A percentile compares a stretch with the other conserved stretches of the same genome.
Conservation (phyloP, 2,113 vertebrate species). For the Syrrhaptes paradoxus region DNA sequence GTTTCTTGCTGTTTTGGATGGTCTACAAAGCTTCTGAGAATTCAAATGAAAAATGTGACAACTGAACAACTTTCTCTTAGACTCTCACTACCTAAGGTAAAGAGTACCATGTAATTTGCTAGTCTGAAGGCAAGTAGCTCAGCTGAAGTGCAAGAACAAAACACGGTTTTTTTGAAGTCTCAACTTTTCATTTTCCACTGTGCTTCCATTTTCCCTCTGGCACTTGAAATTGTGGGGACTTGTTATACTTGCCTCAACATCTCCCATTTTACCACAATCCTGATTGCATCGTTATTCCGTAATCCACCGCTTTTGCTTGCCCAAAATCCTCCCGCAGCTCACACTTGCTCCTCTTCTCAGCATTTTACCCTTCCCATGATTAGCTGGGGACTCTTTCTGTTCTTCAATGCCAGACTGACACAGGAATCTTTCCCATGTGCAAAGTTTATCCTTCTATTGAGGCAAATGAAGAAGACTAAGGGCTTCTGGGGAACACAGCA, state of each 20-base stretch:
- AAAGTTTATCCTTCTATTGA: background rate
- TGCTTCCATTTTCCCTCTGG: background rate
- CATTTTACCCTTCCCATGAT: background rate
- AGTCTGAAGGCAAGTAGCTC: background rate
- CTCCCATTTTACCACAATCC: background rate
- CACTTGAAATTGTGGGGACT: background rate
- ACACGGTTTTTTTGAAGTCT: background rate
- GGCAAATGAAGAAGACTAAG: background rate
- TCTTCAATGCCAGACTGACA: background rate
- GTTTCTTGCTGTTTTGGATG: background rate
- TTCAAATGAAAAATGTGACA: background rate
- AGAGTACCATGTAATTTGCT: background rate
- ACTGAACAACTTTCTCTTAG: background rate
- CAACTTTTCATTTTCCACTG: background rate
- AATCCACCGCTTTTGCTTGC: background rate
- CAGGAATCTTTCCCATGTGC: background rate
- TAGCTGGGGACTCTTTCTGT: background rate
- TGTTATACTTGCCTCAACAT: background rate
- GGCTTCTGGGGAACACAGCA: background rate
- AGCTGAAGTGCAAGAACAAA: background rate
- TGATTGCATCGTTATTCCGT: fast-evolving
- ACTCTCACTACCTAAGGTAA: background rate
- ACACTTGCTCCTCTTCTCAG: background rate
- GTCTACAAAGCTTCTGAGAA: background rate
- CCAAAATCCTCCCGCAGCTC: background rate